Evolutionary conservation across 2,113 vertebrate genomes (phyloP), one percentile per base, ranked within the genome.

Genomic region (Scatophagus argus): DNA sequence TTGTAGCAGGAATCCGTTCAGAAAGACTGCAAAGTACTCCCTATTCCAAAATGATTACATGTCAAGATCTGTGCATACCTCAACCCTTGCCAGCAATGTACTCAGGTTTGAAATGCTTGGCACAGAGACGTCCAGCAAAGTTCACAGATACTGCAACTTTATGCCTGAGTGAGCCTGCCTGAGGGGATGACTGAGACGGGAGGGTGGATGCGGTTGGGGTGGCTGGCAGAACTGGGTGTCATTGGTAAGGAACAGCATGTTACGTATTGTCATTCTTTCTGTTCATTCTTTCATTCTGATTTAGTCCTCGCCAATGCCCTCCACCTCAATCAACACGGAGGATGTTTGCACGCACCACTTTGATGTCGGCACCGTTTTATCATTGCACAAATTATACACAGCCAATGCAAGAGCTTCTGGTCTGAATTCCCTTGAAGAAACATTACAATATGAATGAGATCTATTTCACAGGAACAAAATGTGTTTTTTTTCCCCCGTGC

Each of bases 361-460:
- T 92, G 85, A 92, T 84, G 85, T 69, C 77, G 39, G 62, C 23
- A 3, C 36, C 29, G 54, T 66, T 83, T 90, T 77, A 87, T 86
- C 84, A 64, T 46, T 13, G 47, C 64, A 84, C 79, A 41, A 74
- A 82, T 86, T 80, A 75, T 52, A 61, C 51, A 16, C 38, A 43
- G 29, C 11, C 59, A 32, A 13, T 66, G 71, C 29, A 41, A 69
- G 62, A 71, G 70, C 69, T 63, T 77, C 78, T 82, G 67, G 79
- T 88, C 52, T 58, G 74, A 86, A 89, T 87, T 88, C 86, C 86
- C 80, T 77, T 78, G 68, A 89, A 87, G 81, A 81, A 86, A 54
- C 79, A 92, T 85, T 88, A 74, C 34, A 92, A 91, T 87, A 87
- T 88, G 82, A 90, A 93, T 91, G 76, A 84, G 49, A 74, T 81